These are phyloP conservation scores for Zaprionus nigranus DNA, from an alignment of 1,140 invertebrate species.

Conservation along the genomic window DNA sequence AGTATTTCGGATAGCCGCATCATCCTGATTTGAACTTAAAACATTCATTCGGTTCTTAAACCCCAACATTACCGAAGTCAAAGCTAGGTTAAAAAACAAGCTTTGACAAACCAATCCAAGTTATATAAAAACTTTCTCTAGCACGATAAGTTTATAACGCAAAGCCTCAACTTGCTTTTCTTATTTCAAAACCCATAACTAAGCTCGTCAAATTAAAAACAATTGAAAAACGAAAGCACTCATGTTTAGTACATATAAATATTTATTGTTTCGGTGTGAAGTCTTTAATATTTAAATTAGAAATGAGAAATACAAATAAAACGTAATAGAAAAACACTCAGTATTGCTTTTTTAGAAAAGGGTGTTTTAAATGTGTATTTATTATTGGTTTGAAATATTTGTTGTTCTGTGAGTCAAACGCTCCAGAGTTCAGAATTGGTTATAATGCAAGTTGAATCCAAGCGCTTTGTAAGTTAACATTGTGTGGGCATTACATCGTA, in stretches of 20 bases:
- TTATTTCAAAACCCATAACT: not conserved
- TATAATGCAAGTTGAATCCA: slow-evolving; percentile 22
- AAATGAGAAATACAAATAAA: slow-evolving; percentile 7
- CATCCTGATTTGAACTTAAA: not conserved
- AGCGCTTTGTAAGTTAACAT: slow-evolving; percentile 9
- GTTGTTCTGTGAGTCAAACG: slow-evolving; percentile 6
- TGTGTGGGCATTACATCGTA: slow-evolving; percentile 18
- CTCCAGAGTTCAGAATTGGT: slow-evolving; percentile 4
- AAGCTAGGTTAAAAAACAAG: not conserved
- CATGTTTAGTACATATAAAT: not conserved
- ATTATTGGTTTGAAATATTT: slow-evolving; percentile 40
- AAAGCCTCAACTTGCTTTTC: not conserved
- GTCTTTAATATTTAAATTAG: not conserved
- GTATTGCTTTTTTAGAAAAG: slow-evolving; percentile 39
- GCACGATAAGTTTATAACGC: not conserved
- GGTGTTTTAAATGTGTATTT: slow-evolving; percentile 31
- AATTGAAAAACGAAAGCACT: not conserved
- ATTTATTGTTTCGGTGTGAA: slow-evolving; percentile 1
- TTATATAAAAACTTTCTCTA: not conserved
- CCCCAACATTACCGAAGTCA: not conserved
- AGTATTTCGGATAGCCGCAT: too few species aligned
- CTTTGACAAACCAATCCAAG: not conserved
- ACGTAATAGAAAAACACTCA: slow-evolving; percentile 16
- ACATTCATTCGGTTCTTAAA: not conserved
- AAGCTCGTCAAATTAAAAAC: not conserved